Percentiles rank a stretch among this genome's conserved stretches.
Conservation (phyloP, 2,113 vertebrate species). For the Podarcis cretensis region DNA sequence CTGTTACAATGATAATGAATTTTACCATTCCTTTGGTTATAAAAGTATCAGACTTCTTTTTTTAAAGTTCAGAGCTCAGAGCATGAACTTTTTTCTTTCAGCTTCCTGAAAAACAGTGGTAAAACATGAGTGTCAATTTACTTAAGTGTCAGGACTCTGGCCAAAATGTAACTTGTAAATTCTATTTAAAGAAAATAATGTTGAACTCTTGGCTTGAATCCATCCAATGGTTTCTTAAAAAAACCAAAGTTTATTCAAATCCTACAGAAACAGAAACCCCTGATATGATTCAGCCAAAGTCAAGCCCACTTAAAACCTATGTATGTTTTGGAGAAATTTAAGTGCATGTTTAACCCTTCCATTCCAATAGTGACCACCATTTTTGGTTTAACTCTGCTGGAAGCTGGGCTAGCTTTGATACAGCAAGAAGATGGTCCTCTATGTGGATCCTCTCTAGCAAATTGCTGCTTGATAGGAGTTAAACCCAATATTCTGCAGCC, state of each 20-base stretch:
- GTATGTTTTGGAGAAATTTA: no score
- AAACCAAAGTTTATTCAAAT: background rate
- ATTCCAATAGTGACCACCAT: no score
- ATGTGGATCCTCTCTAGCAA: background rate
- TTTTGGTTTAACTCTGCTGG: no score
- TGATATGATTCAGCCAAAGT: background rate
- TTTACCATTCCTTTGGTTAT: background rate
- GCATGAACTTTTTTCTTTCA: background rate
- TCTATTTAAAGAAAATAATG: conserved; percentile 3
- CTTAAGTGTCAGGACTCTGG: background rate
- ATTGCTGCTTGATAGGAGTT: background rate
- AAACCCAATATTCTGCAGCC: background rate
- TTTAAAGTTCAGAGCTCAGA: background rate
- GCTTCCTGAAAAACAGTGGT: background rate
- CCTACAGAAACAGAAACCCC: conserved; percentile 12
- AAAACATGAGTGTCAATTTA: background rate
- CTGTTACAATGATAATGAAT: background rate
- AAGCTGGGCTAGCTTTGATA: no score
- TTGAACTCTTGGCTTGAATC: background rate
- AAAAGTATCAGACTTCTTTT: background rate
- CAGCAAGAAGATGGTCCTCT: background rate
- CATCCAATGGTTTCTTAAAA: background rate
- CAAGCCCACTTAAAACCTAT: background rate
- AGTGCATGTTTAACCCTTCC: no score
- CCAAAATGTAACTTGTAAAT: background rate